Evolutionary conservation across 2,797 vertebrate genomes (phyloP).

Genomic region (Graptemys geographica): DNA sequence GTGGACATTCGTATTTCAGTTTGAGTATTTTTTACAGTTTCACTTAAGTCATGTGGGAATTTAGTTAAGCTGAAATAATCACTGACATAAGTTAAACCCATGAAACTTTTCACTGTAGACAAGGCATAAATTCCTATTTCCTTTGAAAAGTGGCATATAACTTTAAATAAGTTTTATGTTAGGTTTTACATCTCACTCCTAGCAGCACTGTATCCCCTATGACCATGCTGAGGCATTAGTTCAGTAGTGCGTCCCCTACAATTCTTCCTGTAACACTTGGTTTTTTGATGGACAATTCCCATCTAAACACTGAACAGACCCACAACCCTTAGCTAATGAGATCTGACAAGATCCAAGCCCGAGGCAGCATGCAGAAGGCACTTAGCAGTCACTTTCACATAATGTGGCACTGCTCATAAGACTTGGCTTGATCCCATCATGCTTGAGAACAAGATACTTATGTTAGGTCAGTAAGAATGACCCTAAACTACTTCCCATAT

Average conservation of each 20-base stretch:
- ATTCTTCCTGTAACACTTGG: neutral
- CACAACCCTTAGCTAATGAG: neutral
- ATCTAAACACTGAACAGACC: neutral
- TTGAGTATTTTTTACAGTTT: neutral
- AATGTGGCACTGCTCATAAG: rapidly evolving
- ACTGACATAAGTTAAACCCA: neutral
- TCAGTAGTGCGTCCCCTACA: neutral
- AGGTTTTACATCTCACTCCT: neutral
- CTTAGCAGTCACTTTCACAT: neutral
- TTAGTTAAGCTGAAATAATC: neutral
- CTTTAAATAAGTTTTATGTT: neutral
- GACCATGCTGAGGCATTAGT: neutral
- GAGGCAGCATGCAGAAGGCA: rapidly evolving
- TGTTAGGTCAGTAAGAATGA: neutral
- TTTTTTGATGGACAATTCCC: neutral
- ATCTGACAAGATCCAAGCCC: neutral
- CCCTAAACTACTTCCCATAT: rapidly evolving
- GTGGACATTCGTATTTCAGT: neutral
- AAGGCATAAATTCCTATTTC: neutral
- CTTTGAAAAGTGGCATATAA: neutral
- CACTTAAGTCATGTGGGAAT: neutral
- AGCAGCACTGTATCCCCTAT: neutral
- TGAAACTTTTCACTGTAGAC: neutral
- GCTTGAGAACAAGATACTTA: neutral
- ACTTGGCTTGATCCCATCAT: neutral